Percentiles rank a stretch among this genome's conserved stretches.
phyloP scores from a whole-genome alignment of 1,140 invertebrate genomes.

The Phocides pigmalion region DNA sequence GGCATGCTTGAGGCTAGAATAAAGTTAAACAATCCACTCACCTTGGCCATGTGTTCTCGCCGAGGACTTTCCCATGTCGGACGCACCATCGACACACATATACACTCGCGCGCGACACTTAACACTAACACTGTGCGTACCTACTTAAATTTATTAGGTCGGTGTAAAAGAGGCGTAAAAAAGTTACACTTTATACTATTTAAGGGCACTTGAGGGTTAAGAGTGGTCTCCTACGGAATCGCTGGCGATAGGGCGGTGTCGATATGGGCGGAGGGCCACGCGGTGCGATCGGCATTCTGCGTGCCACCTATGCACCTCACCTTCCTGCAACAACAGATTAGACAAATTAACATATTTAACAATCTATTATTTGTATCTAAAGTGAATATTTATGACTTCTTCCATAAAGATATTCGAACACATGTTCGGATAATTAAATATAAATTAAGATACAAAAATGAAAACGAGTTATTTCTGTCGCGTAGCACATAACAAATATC shows the following conservation, averaged over 20 bases:
- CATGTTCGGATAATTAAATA: not conserved
- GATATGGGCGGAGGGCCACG: constrained; percentile 68
- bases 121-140: constrained; percentile 71
- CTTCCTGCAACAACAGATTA: constrained; percentile 62
- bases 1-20: not conserved
- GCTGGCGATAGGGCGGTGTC: constrained; percentile 63
- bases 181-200: constrained; percentile 77
- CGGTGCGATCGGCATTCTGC: constrained; percentile 78
- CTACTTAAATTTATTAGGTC: constrained; percentile 70
- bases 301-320: constrained; percentile 55
- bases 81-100: constrained; percentile 80
- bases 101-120: constrained; percentile 69
- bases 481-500: not conserved
- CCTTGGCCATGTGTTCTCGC: constrained; percentile 84
- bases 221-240: constrained; percentile 71
- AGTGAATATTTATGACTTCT: not conserved
- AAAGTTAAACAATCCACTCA: constrained; percentile 53
- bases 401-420: not conserved
- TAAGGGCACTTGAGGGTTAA: constrained; percentile 78
- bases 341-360: not conserved
- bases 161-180: constrained; percentile 80
- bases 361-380: not conserved
- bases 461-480: not conserved
- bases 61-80: constrained; percentile 84
- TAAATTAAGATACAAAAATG: not conserved